Percentiles rank a stretch among this genome's conserved stretches.
Evolutionary conservation across 1,140 invertebrate species (phyloP).

Genomic region (Papilio xuthus): DNA sequence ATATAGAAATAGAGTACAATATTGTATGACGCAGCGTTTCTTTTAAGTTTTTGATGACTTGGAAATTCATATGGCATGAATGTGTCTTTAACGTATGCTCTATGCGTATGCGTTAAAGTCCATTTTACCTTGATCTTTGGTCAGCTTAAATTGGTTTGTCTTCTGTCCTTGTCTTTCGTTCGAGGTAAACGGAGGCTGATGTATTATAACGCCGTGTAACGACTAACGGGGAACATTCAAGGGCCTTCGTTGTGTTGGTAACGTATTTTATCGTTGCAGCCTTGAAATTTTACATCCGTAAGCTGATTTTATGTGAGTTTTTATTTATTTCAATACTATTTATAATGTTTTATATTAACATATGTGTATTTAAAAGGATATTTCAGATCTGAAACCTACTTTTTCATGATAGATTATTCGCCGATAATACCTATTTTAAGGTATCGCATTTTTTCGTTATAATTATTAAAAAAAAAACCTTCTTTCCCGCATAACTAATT

Average conservation of each 20-base stretch:
- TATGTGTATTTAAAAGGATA: neutral
- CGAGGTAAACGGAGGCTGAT: neutral
- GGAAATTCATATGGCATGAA: conserved; percentile 9
- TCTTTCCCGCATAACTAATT: no score
- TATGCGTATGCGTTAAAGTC: conserved; percentile 21
- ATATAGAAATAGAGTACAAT: conserved; percentile 4
- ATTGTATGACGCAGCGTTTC: neutral
- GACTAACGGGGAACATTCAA: conserved; percentile 35
- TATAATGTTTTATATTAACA: neutral
- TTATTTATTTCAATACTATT: neutral
- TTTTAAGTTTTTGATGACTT: conserved; percentile 1
- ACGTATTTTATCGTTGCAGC: conserved; percentile 2
- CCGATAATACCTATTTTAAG: neutral
- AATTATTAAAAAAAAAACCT: no score
- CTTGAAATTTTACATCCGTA: conserved; percentile 25
- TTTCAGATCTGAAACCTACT: neutral
- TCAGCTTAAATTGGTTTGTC: neutral
- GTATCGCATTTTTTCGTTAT: neutral
- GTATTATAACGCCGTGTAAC: conserved; percentile 39
- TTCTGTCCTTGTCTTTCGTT: conserved; percentile 22
- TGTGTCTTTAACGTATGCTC: conserved; percentile 22
- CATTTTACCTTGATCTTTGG: conserved; percentile 23
- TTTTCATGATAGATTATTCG: neutral
- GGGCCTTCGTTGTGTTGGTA: conserved; percentile 13
- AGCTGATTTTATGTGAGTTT: conserved; percentile 3